A percentile compares a stretch with the other conserved stretches of the same genome.
These are phyloP conservation scores for Stenoptilia bipunctidactyla DNA, from an alignment of 2,888 invertebrate genomes.

Conservation along the genomic window DNA sequence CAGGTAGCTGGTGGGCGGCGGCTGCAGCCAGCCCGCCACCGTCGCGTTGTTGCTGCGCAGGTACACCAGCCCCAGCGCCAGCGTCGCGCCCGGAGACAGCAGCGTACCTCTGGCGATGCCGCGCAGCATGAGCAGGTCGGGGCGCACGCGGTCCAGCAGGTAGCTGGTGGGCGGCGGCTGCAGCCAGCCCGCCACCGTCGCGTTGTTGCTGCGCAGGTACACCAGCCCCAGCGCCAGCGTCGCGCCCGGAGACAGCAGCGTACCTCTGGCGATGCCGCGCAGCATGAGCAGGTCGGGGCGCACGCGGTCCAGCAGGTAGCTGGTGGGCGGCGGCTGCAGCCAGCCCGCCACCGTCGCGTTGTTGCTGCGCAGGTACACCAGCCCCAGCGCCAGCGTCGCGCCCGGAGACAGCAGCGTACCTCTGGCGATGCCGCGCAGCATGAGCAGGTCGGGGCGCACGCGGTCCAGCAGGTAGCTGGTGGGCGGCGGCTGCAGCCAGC, in stretches of 20 bases:
- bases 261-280: slow-evolving; percentile 83
- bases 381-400: slow-evolving; percentile 93
- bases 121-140: slow-evolving; percentile 89
- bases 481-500: slow-evolving; percentile 91
- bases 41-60: slow-evolving; percentile 86
- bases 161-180: slow-evolving; percentile 90
- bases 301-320: slow-evolving; percentile 91
- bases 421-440: slow-evolving; percentile 84
- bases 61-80: slow-evolving; percentile 95
- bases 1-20: slow-evolving; percentile 90
- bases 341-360: slow-evolving; percentile 90
- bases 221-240: slow-evolving; percentile 94
- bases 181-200: slow-evolving; percentile 92
- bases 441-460: slow-evolving; percentile 90
- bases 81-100: no score
- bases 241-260: no score
- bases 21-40: slow-evolving; percentile 91
- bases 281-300: slow-evolving; percentile 91
- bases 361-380: slow-evolving; percentile 90
- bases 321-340: slow-evolving; percentile 91
- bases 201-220: slow-evolving; percentile 87
- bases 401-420: no score
- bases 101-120: slow-evolving; percentile 84
- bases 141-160: slow-evolving; percentile 90
- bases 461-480: slow-evolving; percentile 92